These are phyloP conservation scores for Pelusios castaneus DNA, from an alignment of 2,113 vertebrate genomes.

Conservation along the genomic window DNA sequence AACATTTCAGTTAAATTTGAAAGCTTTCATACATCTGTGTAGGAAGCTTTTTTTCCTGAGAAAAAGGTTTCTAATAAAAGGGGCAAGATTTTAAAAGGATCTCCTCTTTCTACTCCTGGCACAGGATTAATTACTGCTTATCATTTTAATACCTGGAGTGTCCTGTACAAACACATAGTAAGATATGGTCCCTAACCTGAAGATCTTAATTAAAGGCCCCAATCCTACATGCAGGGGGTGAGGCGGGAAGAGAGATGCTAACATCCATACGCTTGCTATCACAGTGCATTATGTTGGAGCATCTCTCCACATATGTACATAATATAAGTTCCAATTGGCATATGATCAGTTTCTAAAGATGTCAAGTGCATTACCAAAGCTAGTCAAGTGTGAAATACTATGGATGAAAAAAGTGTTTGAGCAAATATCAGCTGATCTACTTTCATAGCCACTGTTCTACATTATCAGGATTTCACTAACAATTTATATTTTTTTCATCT, in stretches of 20 bases:
- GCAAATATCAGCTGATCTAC: constrained; percentile 69
- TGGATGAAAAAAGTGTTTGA: constrained; percentile 51
- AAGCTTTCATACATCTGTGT: not conserved
- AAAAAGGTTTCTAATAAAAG: not conserved
- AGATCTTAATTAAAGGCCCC: not conserved
- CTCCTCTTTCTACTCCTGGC: not conserved
- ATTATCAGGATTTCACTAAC: constrained; percentile 71
- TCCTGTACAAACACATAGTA: not conserved
- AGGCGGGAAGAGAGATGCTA: not conserved
- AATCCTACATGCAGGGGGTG: not conserved
- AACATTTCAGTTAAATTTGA: not conserved
- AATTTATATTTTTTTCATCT: constrained; percentile 70
- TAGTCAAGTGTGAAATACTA: constrained; percentile 61
- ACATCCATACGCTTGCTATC: not conserved
- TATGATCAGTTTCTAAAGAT: constrained; percentile 59
- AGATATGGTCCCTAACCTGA: not conserved
- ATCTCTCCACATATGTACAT: not conserved
- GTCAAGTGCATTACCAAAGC: constrained; percentile 49
- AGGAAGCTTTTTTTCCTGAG: not conserved
- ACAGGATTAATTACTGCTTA: not conserved
- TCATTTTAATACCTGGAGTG: not conserved
- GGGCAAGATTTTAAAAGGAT: not conserved
- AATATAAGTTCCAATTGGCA: constrained; percentile 48
- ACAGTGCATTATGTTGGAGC: not conserved
- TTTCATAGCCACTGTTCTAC: constrained; percentile 65